Evolutionary conservation across 2,113 vertebrate species (phyloP), one percentile per base, ranked within the genome.

Genomic region (Vireo altiloquus): DNA sequence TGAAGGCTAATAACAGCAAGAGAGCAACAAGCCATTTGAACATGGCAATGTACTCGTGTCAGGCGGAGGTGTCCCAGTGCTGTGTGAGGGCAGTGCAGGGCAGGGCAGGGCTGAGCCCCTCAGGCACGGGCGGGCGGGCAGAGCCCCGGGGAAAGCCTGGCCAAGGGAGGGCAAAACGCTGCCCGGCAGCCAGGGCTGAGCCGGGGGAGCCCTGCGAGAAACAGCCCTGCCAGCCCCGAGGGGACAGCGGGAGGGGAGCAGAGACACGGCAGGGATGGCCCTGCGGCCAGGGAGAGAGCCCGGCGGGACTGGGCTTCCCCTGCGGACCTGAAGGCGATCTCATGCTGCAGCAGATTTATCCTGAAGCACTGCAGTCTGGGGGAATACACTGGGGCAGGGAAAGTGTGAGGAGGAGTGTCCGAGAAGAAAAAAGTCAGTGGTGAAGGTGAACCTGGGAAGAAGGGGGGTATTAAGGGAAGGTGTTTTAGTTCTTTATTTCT

Each of bases 251-350:
- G 22, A 85, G 74, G 23, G 40, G 40, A 15, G 40, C 40, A 11
- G 74, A 20, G n/a, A 24, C 10, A 22, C 6, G 0, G 15, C 37
- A 47, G 33, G 61, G 49, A 30, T 16, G 24, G 21, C 12, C 22
- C 28, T 20, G 59, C 1, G 4, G 46, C 25, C 46, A 0, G 6
- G 39, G 7, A 71, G 11, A 19, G n/a, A 31, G 4, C 10, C 8
- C 1, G 2, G 12, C 23, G 8, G 31, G 11, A 7, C 6, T 4
- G 37, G 2, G 1, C 4, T 7, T 33, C 16, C 10, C 56, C 50
- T 28, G 74, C 17, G 11, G 68, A 2, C 5, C 12, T 22, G 61
- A 7, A 31, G 12, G 6, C 0, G 20, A 22, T 10, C 14, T 24
- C 16, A 2, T 4, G 19, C 4, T 54, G 17, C 20, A 49, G 31